Conservation (phyloP, 2,797 vertebrate genomes). For the Orientallactaga sibirica region DNA sequence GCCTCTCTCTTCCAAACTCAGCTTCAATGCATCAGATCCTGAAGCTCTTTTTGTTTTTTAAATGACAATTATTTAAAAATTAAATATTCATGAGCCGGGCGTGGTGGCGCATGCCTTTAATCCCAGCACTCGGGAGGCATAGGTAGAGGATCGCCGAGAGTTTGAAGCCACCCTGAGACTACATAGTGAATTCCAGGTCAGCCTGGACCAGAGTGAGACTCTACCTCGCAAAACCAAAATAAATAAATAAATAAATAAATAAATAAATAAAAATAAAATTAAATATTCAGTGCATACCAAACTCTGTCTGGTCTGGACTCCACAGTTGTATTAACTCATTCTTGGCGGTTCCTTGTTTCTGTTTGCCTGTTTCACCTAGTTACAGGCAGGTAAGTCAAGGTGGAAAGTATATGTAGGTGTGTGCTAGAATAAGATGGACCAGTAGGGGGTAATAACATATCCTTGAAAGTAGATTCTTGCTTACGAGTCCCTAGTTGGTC, state of each 20-base stretch:
- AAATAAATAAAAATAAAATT: no score
- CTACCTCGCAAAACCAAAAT: no score
- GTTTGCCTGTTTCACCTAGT: neutral
- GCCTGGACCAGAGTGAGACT: no score
- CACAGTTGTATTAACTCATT: constrained; percentile 29
- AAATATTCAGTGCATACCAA: no score
- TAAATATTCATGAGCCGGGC: no score
- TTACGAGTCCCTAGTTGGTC: neutral
- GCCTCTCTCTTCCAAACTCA: neutral
- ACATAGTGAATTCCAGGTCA: no score
- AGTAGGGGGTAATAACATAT: neutral
- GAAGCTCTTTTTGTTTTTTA: neutral
- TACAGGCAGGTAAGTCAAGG: neutral
- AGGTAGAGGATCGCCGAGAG: no score
- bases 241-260: no score
- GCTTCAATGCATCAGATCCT: neutral
- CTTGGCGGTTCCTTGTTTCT: neutral
- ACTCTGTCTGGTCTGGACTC: neutral
- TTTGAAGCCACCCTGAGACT: no score
- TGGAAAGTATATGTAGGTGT: neutral
- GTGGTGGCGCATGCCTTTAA: no score
- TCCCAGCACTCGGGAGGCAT: no score
- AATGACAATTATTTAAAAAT: no score
- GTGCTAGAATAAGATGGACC: neutral
- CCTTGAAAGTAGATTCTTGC: neutral